These are phyloP conservation scores for Suillia variegata DNA, from an alignment of 2,888 invertebrate genomes.

Conservation along the genomic window DNA sequence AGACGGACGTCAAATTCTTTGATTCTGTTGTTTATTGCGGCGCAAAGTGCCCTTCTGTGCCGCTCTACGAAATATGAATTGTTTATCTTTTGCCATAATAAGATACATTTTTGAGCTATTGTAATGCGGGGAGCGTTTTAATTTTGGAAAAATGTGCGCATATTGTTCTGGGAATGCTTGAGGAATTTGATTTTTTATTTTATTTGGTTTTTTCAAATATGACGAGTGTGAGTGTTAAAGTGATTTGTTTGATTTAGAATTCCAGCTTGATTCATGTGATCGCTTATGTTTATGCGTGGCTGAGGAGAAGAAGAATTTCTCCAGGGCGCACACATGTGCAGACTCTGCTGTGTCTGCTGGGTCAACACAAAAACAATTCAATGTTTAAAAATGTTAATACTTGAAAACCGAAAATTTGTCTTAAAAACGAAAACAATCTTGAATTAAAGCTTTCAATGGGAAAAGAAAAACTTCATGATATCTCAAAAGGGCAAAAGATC, in stretches of 20 bases:
- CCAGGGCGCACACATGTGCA: no score
- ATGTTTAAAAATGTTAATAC: no score
- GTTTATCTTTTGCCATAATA: slow-evolving; percentile 16
- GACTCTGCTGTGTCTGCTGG: no score
- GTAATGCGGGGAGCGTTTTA: background rate
- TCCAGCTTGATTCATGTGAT: background rate
- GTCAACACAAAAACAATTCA: no score
- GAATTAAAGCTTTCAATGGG: no score
- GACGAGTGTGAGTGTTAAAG: slow-evolving; percentile 22
- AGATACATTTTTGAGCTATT: background rate
- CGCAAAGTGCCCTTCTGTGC: slow-evolving; percentile 10
- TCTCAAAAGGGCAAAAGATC: no score
- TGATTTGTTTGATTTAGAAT: slow-evolving; percentile 27
- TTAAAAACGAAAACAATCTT: no score
- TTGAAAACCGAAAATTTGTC: no score
- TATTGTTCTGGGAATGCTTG: slow-evolving; percentile 19
- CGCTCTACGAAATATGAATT: slow-evolving; percentile 4
- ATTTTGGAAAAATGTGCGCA: background rate
- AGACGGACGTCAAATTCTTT: background rate
- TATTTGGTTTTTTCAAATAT: slow-evolving; percentile 20
- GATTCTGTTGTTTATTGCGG: slow-evolving; percentile 14
- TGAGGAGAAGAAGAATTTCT: no score
- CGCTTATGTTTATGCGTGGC: no score
- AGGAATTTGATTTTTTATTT: no score
- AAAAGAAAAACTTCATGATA: no score